Evolutionary conservation across 2,113 vertebrate genomes (phyloP), one percentile per base, ranked within the genome.

Genomic region (Meleagris gallopavo): DNA sequence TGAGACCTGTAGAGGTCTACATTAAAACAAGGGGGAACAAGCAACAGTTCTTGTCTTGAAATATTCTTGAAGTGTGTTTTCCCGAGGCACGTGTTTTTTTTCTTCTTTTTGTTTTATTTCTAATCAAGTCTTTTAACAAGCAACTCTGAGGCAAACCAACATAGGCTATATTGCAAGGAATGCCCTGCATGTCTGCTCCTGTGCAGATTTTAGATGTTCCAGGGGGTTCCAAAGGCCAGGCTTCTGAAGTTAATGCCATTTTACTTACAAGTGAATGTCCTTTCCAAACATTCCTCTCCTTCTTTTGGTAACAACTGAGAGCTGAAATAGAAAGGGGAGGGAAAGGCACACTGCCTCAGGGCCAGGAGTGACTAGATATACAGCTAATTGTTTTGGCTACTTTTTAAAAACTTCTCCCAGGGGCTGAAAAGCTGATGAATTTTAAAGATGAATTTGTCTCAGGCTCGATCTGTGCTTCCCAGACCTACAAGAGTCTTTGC

Each of bases 361-460:
- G 40, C 25, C n/a, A 58, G 69, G 73, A 84, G 40, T 73, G 58
- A 69, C 88, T 72, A 89, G 66, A 76, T 89, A 73, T 18, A 70
- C 17, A 76, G 70, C 43, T 89, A 89, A 94, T 92, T 89, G 58
- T 93, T 92, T 90, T 84, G 58, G 83, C 71, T 84, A 76, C 65
- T 79, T 94, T 75, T 89, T 48, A 69, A 58, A 92, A 88, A 69
- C 21, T 81, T 90, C 27, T 94, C 41, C 24, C 32, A 34, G 43
- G 27, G 25, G 8, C 34, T 72, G 38, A 76, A 69, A 95, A 93
- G 32, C 48, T 50, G 57, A 94, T 96, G 52, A 54, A 54, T 54
- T 29, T 54, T 15, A 54, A 54, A 46, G 90, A 95, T 64, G 67
- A 88, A 81, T 88, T 94, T 88, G 55, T 91, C 72, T 83, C 74